A percentile compares a stretch with the other conserved stretches of the same genome.
Evolutionary conservation across 2,113 vertebrate genomes (phyloP).

Genomic region (Oplegnathus fasciatus): DNA sequence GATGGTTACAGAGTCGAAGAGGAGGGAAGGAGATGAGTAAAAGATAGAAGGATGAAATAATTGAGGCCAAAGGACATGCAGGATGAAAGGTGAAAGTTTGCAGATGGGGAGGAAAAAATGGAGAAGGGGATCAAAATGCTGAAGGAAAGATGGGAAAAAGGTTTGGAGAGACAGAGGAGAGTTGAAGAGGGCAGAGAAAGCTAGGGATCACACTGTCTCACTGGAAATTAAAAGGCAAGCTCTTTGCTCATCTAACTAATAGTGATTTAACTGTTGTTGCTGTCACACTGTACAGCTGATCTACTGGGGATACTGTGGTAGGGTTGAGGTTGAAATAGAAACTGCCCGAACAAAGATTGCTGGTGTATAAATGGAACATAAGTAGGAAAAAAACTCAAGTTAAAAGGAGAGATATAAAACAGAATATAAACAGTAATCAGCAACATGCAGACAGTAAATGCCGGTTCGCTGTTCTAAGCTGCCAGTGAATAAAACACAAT

Average conservation of each 20-base stretch:
- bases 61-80: slow-evolving; percentile 69
- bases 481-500: slow-evolving; percentile 4
- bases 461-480: slow-evolving; percentile 3
- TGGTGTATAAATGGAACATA: not conserved
- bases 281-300: slow-evolving; percentile 27
- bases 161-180: slow-evolving; percentile 36
- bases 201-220: slow-evolving; percentile 41
- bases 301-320: not conserved
- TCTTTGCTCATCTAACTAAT: slow-evolving; percentile 64
- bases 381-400: not conserved
- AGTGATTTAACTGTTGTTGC: slow-evolving; percentile 77
- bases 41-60: slow-evolving; percentile 71
- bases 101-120: slow-evolving; percentile 46
- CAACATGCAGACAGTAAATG: not conserved
- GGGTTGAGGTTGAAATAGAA: slow-evolving; percentile 21
- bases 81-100: slow-evolving; percentile 72
- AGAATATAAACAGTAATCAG: slow-evolving; percentile 16
- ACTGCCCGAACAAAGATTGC: not conserved
- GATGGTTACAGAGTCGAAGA: not conserved
- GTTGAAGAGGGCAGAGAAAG: slow-evolving; percentile 35
- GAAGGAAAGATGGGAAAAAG: slow-evolving; percentile 29
- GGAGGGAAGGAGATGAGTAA: slow-evolving; percentile 55
- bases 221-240: slow-evolving; percentile 54
- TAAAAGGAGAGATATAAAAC: not conserved
- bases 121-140: slow-evolving; percentile 50